Percentiles rank a stretch among this genome's conserved stretches.
Conservation (phyloP, 2,113 vertebrate genomes). For the Aythya baeri region DNA sequence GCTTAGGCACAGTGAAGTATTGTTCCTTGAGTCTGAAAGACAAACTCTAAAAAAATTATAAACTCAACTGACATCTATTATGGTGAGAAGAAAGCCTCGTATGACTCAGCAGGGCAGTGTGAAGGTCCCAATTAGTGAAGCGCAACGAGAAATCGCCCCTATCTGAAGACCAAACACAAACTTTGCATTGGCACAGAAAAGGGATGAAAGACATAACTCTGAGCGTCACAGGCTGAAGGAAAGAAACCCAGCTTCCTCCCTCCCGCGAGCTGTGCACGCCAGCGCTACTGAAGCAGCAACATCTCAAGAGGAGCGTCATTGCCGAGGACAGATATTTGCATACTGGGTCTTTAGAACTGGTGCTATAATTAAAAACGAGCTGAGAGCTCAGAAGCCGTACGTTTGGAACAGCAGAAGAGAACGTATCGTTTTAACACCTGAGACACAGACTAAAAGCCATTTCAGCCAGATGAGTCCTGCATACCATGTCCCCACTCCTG, state of each 20-base stretch:
- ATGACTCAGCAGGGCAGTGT: conserved; percentile 43
- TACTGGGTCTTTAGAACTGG: not conserved
- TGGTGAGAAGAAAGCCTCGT: not conserved
- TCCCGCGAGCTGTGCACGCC: not conserved
- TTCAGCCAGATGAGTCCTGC: not conserved
- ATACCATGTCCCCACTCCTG: not conserved
- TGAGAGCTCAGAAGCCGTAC: not conserved
- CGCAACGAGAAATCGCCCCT: not conserved
- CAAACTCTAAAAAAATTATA: not conserved
- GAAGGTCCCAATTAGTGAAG: conserved; percentile 1
- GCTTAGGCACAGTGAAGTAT: not conserved
- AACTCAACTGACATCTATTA: not conserved
- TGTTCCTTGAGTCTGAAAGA: conserved; percentile 38
- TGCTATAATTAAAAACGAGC: not conserved
- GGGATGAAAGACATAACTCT: not conserved
- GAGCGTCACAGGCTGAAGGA: not conserved
- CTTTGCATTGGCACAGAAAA: not conserved
- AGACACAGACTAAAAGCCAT: not conserved
- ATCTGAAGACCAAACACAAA: not conserved
- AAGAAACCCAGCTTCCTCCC: not conserved
- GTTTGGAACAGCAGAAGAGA: not conserved
- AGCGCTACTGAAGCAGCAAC: not conserved
- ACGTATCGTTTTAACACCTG: conserved; percentile 14
- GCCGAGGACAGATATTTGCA: not conserved
- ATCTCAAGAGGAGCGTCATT: not conserved